Evolutionary conservation across 2,113 vertebrate species (phyloP), one percentile per base, ranked within the genome.

Genomic region (Ailurus styani): DNA sequence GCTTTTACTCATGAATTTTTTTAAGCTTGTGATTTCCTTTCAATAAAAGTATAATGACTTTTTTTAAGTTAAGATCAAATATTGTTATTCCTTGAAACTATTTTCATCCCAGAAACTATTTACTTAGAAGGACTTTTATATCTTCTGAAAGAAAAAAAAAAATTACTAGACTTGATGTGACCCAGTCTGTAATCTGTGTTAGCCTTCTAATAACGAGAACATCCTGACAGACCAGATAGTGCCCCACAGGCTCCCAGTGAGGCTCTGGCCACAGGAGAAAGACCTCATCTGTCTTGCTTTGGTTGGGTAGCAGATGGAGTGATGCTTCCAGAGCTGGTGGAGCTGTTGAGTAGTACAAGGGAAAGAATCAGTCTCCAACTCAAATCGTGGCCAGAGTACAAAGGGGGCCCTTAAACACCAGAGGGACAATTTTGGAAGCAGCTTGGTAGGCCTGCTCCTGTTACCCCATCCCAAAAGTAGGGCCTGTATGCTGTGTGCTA

Each of bases 1-100:
- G 29, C 27, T 95, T 96, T 91, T 70, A 31, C 55, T 94, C 81
- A 6, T 84, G 91, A 87, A 78, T 47, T 93, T 95, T 95, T 92
- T 94, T 45, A 94, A 90, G 70, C 37, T 72, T 88, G 91, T 94
- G n/a, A 70, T 20, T 90, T 55, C 18, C 93, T 81, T 94, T 68
- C 3, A 27, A 11, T 79, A 57, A 21, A 90, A 75, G 57, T 52
- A 70, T 31, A 57, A 60, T 77, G 17, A 66, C 21, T 42, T 89
- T 66, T 55, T 87, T 47, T n/a, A 88, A 96, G 25, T 88, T 87
- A 45, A 79, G 12, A 85, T 78, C 3, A 85, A 66, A 55, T 93
- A 89, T 78, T 95, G 31, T 72, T 60, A 70, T 75, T 93, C 90
- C 54, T 17, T 60, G 0, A 70, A 78, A 89, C 27, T 34, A 72